Conservation (phyloP, 1,140 invertebrate species). For the Euschistus heros region DNA sequence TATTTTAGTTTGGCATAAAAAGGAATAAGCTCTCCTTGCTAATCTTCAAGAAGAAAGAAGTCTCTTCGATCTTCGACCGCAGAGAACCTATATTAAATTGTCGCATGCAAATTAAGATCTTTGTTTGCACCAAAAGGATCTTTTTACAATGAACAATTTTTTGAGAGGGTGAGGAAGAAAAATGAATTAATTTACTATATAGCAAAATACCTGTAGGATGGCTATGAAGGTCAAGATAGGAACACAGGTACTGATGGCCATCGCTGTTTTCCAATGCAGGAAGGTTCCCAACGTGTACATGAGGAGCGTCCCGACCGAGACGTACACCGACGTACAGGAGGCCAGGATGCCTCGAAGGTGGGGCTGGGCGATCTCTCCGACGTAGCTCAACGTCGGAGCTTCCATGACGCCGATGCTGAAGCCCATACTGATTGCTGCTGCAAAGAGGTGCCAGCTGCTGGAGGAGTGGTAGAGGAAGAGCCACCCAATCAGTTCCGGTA, state of each 20-base stretch:
- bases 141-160: too few relatives aligned
- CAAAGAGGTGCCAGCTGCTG: conserved; percentile 23
- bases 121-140: too few relatives aligned
- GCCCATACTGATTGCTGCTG: conserved; percentile 29
- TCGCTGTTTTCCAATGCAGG: conserved; percentile 28
- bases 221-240: conserved; percentile 29
- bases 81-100: too few relatives aligned
- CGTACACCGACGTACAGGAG: conserved; percentile 26
- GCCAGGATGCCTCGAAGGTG: conserved; percentile 29
- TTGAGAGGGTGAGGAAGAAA: too few relatives aligned
- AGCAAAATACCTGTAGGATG: conserved; percentile 27
- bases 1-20: too few relatives aligned
- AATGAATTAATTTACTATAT: too few relatives aligned
- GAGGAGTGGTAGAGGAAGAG: conserved; percentile 22
- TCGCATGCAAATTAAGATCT: too few relatives aligned
- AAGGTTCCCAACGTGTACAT: conserved; percentile 29
- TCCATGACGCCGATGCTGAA: conserved; percentile 39
- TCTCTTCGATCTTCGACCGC: too few relatives aligned
- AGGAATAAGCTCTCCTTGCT: too few relatives aligned
- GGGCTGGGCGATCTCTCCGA: conserved; percentile 42
- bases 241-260: conserved; percentile 27
- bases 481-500: conserved; percentile 31
- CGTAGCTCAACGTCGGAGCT: conserved; percentile 42
- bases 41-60: too few relatives aligned
- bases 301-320: conserved; percentile 28